Evolutionary conservation across 1,140 invertebrate genomes (phyloP), one percentile per base, ranked within the genome.

Genomic region (Antheraea mylitta): DNA sequence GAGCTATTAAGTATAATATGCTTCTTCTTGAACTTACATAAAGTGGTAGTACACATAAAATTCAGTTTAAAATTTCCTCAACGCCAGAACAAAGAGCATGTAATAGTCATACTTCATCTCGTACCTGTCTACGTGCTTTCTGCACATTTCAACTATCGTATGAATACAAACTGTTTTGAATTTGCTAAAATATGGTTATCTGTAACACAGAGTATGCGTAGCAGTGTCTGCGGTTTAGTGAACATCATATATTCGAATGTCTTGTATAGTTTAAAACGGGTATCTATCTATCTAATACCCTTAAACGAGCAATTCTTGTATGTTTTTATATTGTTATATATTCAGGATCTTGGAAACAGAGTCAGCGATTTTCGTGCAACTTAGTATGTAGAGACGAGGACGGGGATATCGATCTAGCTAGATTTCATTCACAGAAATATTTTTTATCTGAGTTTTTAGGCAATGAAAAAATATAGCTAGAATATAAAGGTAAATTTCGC

Each of bases 21-120:
- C 11, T 42, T 42, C 8, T 42, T 4, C 38, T 42, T 42, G 45
- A 0, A 53, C 16, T 16, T 53, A 53, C 45, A 53, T 53, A 16
- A 53, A 53, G 13, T 13, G 16, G 45, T 53, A 2, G 0, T n/a
- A 53, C 11, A 53, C 16, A 6, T 53, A 53, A 68, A 69, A 71
- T 67, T 69, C 59, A 69, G 71, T 71, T 71, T 68, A 65, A 59
- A 42, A 67, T 62, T 71, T 68, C 67, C 36, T 30, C 37, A 61
- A 38, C 36, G 16, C 30, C 22, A 64, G 63, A 74, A 66, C 67
- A 67, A 63, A 53, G 73, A 58, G 42, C 67, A 16, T 53, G 72
- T 66, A 70, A 66, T 67, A 66, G 16, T 66, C 69, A 60, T 74
- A 69, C 45, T 69, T 74, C 73, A 74, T 67, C 18, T 63, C 19